Evolutionary conservation across 2,797 vertebrate genomes (phyloP).

Genomic region (Pseudochirops cupreus): DNA sequence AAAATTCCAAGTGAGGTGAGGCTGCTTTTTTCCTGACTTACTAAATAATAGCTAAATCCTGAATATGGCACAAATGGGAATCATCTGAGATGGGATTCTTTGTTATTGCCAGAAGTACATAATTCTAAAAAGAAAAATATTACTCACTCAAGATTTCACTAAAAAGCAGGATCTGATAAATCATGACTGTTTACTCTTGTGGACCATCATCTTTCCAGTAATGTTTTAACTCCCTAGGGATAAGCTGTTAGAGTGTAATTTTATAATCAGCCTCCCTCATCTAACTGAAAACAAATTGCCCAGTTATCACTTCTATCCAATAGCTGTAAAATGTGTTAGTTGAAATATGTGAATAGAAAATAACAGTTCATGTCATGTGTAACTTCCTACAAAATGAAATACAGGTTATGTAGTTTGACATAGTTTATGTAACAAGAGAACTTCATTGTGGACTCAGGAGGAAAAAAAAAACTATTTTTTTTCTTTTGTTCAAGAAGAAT

Average conservation of each 20-base stretch:
- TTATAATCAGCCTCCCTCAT: neutral
- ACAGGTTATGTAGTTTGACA: neutral
- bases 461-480: neutral
- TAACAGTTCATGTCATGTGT: neutral
- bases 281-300: neutral
- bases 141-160: neutral
- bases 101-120: neutral
- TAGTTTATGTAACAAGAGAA: neutral
- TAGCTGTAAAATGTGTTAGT: neutral
- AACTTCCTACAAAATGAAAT: neutral
- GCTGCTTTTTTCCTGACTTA: neutral
- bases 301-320: neutral
- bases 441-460: neutral
- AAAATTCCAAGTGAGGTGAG: neutral
- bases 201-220: neutral
- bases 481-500: neutral
- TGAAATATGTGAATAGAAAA: neutral
- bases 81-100: neutral
- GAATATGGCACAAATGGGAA: neutral
- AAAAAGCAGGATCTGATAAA: neutral
- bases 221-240: accelerated
- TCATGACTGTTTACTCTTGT: neutral
- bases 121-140: neutral
- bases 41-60: neutral
- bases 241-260: neutral